Base-by-base conservation (phyloP, 1,140 invertebrate genomes). In the Cotesia chilonis region DNA sequence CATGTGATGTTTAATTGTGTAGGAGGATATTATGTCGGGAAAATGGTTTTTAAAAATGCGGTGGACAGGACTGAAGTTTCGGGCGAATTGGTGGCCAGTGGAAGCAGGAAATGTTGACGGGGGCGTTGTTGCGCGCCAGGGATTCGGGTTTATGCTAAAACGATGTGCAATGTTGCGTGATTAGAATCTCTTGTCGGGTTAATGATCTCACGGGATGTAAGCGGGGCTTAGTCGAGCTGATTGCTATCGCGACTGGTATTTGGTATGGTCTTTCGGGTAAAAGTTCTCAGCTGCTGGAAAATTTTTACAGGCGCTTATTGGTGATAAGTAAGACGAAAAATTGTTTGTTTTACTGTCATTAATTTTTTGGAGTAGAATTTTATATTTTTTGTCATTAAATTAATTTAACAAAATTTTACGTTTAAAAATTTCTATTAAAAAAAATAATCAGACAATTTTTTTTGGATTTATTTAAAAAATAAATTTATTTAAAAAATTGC, bases 111-210 rank as follows among this genome's bases (percentile, higher is more conserved):
- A 68, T 68, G 66, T 68, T 68, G 66, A 36, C 66, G 66, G 35
- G 60, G 60, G 60, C 60, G 60, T 63, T 47, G 41, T 47, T 63
- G 35, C 60, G 60, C 60, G 60, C 60, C 60, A 37, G 36, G 66
- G 51, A 54, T 68, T 55, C 28, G 66, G 66, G 47, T 72, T 72
- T 68, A 68, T 67, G 71, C 71, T 72, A 67, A 68, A 72, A 72
- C 71, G 71, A 72, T 72, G 71, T 72, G 71, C 71, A 72, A 72
- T 72, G 71, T 72, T 68, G 71, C 65, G 71, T 72, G 71, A 72
- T 72, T 72, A 72, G 71, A 72, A 72, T 72, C 71, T 72, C 71
- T 72, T 72, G 71, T 72, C 71, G 71, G 64, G 71, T 72, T 72
- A 72, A 72, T 72, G 71, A 72, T 72, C 71, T 72, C 65, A 61